Evolutionary conservation across 64 coral and sea anemone species (phyloP), one percentile per base, ranked within the genome.

Genomic region (Cladopsammia gracilis): DNA sequence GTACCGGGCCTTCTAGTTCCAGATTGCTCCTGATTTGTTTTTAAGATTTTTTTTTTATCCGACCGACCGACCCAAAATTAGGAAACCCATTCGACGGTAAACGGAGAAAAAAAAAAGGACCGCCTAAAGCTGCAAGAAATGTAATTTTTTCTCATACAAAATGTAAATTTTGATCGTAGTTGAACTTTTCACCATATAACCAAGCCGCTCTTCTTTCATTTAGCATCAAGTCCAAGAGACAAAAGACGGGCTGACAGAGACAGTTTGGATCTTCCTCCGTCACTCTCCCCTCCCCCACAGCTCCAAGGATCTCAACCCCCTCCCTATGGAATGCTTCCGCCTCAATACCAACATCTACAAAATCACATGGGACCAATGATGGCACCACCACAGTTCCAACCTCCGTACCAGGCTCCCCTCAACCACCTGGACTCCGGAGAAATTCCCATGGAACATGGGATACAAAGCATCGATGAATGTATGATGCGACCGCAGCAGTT

Each of bases 311-410:
- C 91, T 19, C 94, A 99, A 59, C 93, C 98, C 57, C 78, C 95
- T 76, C 95, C 94, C 7, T 91, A 94, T 72, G 95, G 94, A 72
- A 70, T 99, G 68, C 70, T 93, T 24, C 90, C 90, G 12, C 64
- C 96, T 45, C 98, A 96, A 91, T 91, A 90, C 61, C 92, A 96
- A 57, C 94, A 96, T 81, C 94, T 94, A 34, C 79, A 89, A 10
- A 94, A 94, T 73, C 92, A 96, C 72, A 96, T 99, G 92, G 98
- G 98, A 59, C 74, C 94, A 24, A 74, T 99, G 68, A 86, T 99
- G 24, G 82, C 88, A 23, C 95, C 95, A 48, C 86, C 87, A 0
- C 93, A 96, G 58, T 91, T 79, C 43, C 95, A 88, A 77, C 57
- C 86, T 34, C 81, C 91, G 24, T 96, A 96, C 26, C 93, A 95